Evolutionary conservation across 2,113 vertebrate species (phyloP).

Genomic region (Thunnus maccoyii): DNA sequence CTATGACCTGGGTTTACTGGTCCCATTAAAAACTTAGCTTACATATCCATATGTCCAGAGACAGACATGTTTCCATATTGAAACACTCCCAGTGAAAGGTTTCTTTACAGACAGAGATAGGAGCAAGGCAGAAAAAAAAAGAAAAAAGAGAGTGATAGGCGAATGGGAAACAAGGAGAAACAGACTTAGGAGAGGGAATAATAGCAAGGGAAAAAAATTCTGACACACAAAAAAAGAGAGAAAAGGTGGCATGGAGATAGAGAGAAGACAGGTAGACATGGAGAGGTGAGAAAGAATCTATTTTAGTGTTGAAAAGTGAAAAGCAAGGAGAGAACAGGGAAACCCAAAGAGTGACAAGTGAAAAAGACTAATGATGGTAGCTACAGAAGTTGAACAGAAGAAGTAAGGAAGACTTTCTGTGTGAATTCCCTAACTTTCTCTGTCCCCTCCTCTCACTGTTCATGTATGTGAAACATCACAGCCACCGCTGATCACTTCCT

Average conservation of each 20-base stretch:
- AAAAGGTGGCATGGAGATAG: background rate
- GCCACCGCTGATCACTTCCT: background rate
- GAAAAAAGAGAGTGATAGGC: background rate
- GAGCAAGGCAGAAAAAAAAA: background rate
- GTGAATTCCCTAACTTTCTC: conserved; percentile 6
- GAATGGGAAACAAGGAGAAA: no score
- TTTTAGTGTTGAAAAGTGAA: conserved; percentile 31
- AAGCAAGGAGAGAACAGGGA: conserved; percentile 11
- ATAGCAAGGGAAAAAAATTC: conserved; percentile 6
- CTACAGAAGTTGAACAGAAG: conserved; percentile 14
- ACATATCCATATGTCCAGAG: background rate
- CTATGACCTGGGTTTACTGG: background rate
- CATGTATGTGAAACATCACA: conserved; percentile 3
- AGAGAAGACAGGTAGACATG: background rate
- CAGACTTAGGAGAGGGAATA: conserved; percentile 10
- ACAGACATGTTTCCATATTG: background rate
- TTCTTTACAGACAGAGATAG: background rate
- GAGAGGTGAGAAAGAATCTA: conserved; percentile 24
- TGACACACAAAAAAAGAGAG: background rate
- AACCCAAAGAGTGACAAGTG: conserved; percentile 35
- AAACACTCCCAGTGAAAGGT: background rate
- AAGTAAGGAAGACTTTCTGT: background rate
- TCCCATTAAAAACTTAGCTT: background rate
- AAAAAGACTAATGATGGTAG: conserved; percentile 55
- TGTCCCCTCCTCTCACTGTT: conserved; percentile 1